Percentiles rank a stretch among this genome's conserved stretches.
phyloP scores from a whole-genome alignment of 2,888 invertebrate genomes.

The Cephonodes hylas region DNA sequence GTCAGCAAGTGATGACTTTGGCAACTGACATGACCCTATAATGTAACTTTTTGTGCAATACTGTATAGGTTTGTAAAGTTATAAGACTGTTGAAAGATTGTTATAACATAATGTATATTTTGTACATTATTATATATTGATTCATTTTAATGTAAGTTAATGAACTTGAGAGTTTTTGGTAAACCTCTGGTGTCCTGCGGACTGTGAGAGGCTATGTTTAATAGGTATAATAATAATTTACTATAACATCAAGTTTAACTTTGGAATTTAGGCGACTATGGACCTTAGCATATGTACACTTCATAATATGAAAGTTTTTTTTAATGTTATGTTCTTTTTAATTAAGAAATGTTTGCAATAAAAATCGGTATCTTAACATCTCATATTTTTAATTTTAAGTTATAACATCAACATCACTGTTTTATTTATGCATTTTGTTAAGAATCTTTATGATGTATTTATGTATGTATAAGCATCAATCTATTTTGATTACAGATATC shows the following conservation, averaged over 20 bases:
- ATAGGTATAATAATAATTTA: conserved; percentile 31
- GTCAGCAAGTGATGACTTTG: background rate
- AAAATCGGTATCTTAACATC: conserved; percentile 3
- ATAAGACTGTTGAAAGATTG: conserved; percentile 80
- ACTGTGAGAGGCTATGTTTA: conserved; percentile 56
- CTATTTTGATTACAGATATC: background rate
- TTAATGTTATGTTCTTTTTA: background rate
- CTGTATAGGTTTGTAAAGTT: conserved; percentile 73
- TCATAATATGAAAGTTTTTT: background rate
- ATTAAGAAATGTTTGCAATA: background rate
- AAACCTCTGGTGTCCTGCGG: conserved; percentile 42
- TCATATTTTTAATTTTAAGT: conserved; percentile 13
- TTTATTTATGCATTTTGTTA: conserved; percentile 14
- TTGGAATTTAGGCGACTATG: conserved; percentile 17
- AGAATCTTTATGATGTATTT: conserved; percentile 12
- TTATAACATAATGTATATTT: conserved; percentile 74
- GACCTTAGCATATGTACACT: background rate
- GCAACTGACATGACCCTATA: conserved; percentile 20
- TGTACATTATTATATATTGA: conserved; percentile 74
- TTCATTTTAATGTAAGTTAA: conserved; percentile 65
- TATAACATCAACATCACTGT: conserved; percentile 18
- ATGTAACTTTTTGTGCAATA: conserved; percentile 63
- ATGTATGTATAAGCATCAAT: conserved; percentile 1
- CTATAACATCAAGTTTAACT: conserved; percentile 28
- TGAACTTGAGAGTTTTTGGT: conserved; percentile 58